These are phyloP conservation scores for Crepidodera aurea DNA, from an alignment of 2,888 invertebrate genomes.

Conservation along the genomic window DNA sequence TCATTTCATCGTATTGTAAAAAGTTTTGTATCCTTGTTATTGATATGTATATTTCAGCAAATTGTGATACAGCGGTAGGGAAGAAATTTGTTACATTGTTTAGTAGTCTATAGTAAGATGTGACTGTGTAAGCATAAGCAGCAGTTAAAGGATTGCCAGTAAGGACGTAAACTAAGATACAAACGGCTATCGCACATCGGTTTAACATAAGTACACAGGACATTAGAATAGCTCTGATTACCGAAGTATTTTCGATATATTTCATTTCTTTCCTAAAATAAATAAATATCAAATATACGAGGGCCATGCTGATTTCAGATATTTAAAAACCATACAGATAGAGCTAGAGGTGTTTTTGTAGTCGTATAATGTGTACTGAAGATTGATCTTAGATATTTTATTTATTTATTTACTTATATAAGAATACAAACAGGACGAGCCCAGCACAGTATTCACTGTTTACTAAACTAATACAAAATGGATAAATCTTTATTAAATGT, in stretches of 20 bases:
- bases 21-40: conserved; percentile 65
- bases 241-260: conserved; percentile 69
- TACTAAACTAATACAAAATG: too few species aligned
- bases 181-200: conserved; percentile 81
- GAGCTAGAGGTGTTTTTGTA: too few species aligned
- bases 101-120: conserved; percentile 77
- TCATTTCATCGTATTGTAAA: conserved; percentile 55
- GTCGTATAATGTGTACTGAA: too few species aligned
- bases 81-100: conserved; percentile 70
- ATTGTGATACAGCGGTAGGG: conserved; percentile 70
- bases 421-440: too few species aligned
- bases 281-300: too few species aligned
- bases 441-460: too few species aligned
- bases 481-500: too few species aligned
- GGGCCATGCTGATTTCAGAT: too few species aligned
- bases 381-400: too few species aligned
- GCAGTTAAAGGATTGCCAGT: conserved; percentile 65
- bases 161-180: conserved; percentile 78
- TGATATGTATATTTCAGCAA: conserved; percentile 68
- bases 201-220: conserved; percentile 79
- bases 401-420: too few species aligned
- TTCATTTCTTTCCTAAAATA: conserved; percentile 71
- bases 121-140: conserved; percentile 76
- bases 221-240: conserved; percentile 70
- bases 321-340: too few species aligned